These are phyloP conservation scores for Lepus europaeus DNA, from an alignment of 2,113 vertebrate species.

Conservation along the genomic window DNA sequence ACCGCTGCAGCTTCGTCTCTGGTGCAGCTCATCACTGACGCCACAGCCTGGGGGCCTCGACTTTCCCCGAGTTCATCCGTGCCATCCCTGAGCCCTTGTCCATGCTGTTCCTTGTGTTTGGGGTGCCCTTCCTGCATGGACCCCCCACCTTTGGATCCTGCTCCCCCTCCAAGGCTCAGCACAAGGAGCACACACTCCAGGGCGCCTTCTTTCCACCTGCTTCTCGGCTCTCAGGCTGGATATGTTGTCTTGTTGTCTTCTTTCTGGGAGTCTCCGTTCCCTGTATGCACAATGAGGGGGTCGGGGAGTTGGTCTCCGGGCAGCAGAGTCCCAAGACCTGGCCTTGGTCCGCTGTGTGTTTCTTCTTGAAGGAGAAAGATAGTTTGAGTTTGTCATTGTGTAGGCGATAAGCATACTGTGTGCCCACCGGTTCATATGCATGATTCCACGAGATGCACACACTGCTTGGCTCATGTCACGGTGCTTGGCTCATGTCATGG, in stretches of 20 bases:
- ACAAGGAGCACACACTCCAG: no score
- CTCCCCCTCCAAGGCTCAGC: not conserved
- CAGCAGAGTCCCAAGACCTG: not conserved
- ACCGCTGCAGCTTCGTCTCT: not conserved
- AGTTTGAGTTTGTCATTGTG: not conserved
- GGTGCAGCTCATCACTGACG: not conserved
- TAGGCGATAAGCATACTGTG: not conserved
- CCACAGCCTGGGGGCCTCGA: not conserved
- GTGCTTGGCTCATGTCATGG: not conserved
- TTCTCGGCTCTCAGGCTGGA: not conserved
- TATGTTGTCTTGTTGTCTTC: not conserved
- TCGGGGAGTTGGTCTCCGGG: not conserved
- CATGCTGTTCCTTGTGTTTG: not conserved
- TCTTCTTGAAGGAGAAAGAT: not conserved
- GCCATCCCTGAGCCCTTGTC: not conserved
- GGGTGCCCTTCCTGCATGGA: not conserved
- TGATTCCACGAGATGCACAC: accelerated
- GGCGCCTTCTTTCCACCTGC: not conserved
- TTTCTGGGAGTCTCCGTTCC: constrained; percentile 16
- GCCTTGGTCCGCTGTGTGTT: not conserved
- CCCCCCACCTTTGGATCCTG: not conserved
- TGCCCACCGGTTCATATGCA: not conserved
- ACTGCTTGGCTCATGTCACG: not conserved
- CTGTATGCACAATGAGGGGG: not conserved
- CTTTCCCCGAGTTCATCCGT: not conserved